Evolutionary conservation across 2,797 vertebrate genomes (phyloP).

Genomic region (Neostethus bicornis): DNA sequence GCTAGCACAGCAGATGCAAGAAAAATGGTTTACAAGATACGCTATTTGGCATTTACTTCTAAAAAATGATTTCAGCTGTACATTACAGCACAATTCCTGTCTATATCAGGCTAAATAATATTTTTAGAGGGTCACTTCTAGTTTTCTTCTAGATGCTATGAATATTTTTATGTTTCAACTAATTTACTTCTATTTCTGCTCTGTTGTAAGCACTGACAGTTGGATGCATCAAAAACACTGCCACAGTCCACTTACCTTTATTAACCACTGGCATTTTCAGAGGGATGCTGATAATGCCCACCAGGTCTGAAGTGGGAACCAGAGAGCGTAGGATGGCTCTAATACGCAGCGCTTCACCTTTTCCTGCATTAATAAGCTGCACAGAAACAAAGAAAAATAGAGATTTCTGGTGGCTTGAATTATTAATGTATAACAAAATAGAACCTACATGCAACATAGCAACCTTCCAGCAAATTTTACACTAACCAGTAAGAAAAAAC

Average conservation of each 20-base stretch:
- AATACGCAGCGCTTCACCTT: conserved; percentile 96
- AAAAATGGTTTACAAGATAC: conserved; percentile 7
- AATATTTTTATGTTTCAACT: background rate
- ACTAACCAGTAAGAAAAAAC: no score
- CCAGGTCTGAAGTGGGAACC: conserved; percentile 93
- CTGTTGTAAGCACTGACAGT: background rate
- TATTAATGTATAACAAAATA: background rate
- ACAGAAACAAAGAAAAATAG: conserved; percentile 17
- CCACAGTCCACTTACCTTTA: conserved; percentile 83
- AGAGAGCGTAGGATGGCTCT: conserved; percentile 96
- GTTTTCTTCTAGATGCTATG: background rate
- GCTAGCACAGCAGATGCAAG: conserved; percentile 8
- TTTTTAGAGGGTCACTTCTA: background rate
- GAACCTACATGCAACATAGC: background rate
- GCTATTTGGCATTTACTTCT: conserved; percentile 6
- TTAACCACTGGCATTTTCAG: conserved; percentile 90
- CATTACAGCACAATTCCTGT: background rate
- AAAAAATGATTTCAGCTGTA: conserved; percentile 1
- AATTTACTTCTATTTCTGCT: background rate
- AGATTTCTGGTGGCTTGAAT: background rate
- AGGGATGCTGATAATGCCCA: conserved; percentile 97
- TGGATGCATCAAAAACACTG: background rate
- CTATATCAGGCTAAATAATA: background rate
- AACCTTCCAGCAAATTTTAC: no score
- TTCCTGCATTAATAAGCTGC: conserved; percentile 96